These are phyloP conservation scores for Pristionchus exspectatus DNA, from an alignment of 2,888 invertebrate species.

Conservation along the genomic window DNA sequence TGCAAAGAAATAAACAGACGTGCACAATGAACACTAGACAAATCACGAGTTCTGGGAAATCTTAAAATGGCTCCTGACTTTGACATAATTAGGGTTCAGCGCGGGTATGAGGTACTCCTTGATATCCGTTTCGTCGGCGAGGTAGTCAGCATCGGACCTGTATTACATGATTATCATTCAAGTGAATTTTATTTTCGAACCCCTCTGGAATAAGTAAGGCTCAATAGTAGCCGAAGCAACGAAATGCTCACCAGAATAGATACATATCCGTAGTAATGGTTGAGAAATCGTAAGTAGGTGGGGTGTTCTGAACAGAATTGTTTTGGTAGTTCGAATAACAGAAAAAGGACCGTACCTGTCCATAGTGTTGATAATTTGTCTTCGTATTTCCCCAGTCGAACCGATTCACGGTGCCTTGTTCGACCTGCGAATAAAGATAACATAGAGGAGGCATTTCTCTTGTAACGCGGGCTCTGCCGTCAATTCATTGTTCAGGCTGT, in stretches of 20 bases:
- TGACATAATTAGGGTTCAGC: background rate
- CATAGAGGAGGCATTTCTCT: background rate
- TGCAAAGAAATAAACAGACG: too few relatives aligned
- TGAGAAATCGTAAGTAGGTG: slow-evolving; percentile 50
- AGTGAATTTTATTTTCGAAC: too few relatives aligned
- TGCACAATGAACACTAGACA: too few relatives aligned
- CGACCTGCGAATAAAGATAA: background rate
- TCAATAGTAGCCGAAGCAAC: too few relatives aligned
- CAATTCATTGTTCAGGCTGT: too few relatives aligned
- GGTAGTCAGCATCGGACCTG: background rate
- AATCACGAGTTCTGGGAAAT: too few relatives aligned
- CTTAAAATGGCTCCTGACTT: background rate
- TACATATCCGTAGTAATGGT: slow-evolving; percentile 52
- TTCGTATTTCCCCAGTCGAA: background rate
- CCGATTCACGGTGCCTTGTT: background rate
- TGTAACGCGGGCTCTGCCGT: too few relatives aligned
- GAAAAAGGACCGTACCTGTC: background rate
- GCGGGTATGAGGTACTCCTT: background rate
- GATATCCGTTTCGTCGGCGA: background rate
- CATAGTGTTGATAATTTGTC: background rate
- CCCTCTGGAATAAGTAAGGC: too few relatives aligned
- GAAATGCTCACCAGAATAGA: slow-evolving; percentile 48
- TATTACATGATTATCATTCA: background rate
- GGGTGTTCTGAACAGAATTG: slow-evolving; percentile 24
- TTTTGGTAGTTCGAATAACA: background rate